These are phyloP conservation scores for Protomyctophum bolini DNA, from an alignment of 2,113 vertebrate genomes.

Conservation along the genomic window DNA sequence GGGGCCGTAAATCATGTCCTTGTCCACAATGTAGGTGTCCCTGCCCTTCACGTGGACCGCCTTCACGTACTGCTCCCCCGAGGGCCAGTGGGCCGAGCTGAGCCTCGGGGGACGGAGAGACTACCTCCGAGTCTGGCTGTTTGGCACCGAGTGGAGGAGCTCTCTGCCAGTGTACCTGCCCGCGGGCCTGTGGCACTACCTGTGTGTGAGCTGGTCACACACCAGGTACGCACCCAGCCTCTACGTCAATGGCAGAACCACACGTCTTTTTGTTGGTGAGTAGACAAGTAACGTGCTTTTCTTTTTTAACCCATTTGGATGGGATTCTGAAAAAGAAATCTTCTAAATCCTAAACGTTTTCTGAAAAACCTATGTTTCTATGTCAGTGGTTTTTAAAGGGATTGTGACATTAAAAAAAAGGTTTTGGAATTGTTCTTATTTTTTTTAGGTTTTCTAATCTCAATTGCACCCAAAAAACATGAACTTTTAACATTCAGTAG, in stretches of 20 bases:
- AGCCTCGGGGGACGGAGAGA: slow-evolving; percentile 66
- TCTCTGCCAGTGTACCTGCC: slow-evolving; percentile 20
- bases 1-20: not conserved
- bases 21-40: slow-evolving; percentile 7
- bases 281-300: not conserved
- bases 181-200: slow-evolving; percentile 70
- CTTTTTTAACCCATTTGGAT: not conserved
- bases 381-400: no score
- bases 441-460: no score
- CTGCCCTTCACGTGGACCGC: slow-evolving; percentile 66
- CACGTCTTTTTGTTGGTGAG: slow-evolving; percentile 39
- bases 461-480: no score
- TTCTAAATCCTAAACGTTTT: not conserved
- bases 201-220: slow-evolving; percentile 83
- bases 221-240: slow-evolving; percentile 60
- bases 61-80: slow-evolving; percentile 80
- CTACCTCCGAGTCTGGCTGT: slow-evolving; percentile 73
- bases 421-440: not conserved
- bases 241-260: slow-evolving; percentile 67
- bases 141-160: slow-evolving; percentile 69
- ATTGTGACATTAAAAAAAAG: not conserved
- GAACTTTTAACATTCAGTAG: no score
- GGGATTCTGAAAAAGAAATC: not conserved
- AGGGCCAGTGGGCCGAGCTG: slow-evolving; percentile 60
- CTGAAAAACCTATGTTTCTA: not conserved